phyloP scores from a whole-genome alignment of 1,140 invertebrate species.

The Drosophila pseudoobscura region DNA sequence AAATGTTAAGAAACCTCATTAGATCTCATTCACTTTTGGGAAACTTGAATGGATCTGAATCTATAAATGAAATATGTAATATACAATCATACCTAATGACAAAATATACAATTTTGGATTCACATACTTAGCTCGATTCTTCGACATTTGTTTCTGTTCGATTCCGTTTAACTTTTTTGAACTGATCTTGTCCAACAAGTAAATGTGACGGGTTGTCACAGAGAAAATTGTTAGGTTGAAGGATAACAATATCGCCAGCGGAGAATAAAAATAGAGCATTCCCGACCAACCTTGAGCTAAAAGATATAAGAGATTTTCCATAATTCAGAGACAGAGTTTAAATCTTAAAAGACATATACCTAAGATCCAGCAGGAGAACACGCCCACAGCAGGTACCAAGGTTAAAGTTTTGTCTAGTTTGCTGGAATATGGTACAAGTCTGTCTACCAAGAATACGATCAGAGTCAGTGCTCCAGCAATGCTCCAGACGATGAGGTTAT shows the following conservation, averaged over 20 bases:
- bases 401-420: background rate
- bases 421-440: constrained; percentile 85
- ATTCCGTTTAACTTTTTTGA: background rate
- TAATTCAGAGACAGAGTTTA: too few species aligned
- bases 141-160: constrained; percentile 2
- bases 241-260: constrained; percentile 87
- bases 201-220: constrained; percentile 84
- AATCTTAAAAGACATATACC: constrained; percentile 80
- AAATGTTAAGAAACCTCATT: too few species aligned
- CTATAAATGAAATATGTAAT: background rate
- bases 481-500: constrained; percentile 89
- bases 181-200: constrained; percentile 84
- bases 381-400: constrained; percentile 84
- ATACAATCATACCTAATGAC: too few species aligned
- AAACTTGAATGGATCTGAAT: too few species aligned
- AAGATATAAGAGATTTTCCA: background rate
- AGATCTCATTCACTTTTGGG: too few species aligned
- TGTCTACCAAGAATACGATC: constrained; percentile 67
- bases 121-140: constrained; percentile 30
- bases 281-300: constrained; percentile 56
- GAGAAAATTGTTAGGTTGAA: constrained; percentile 89
- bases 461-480: constrained; percentile 84
- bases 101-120: background rate
- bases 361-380: constrained; percentile 85
- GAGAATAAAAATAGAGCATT: constrained; percentile 89